Percentiles rank a stretch among this genome's conserved stretches.
Evolutionary conservation across 2,113 vertebrate species (phyloP).

Genomic region (Xiphorhynchus elegans): DNA sequence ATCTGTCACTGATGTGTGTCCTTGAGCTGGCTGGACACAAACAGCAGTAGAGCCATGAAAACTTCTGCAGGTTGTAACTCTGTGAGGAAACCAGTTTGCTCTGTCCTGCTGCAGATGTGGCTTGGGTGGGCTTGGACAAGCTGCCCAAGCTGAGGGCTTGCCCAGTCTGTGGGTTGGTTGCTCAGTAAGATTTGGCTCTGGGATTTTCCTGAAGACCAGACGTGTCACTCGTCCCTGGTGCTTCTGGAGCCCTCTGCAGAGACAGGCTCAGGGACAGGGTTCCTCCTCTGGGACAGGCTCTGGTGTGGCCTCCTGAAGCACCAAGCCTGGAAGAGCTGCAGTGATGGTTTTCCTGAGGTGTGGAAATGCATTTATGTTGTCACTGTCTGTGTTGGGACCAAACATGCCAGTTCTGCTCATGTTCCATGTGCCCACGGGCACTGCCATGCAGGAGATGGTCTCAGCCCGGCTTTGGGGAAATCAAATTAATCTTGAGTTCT

Average conservation of each 20-base stretch:
- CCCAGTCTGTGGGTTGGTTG: not conserved
- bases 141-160: not conserved
- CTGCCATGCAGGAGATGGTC: not conserved
- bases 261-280: not conserved
- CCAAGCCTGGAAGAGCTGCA: not conserved
- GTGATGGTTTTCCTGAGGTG: not conserved
- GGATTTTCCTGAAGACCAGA: not conserved
- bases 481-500: not conserved
- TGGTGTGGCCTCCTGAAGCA: not conserved
- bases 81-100: not conserved
- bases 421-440: not conserved
- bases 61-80: not conserved
- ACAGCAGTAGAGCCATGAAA: not conserved
- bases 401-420: not conserved
- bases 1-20: not conserved
- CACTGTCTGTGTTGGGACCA: not conserved
- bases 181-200: not conserved
- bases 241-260: not conserved
- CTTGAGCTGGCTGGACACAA: not conserved
- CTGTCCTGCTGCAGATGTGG: not conserved
- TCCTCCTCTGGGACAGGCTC: not conserved
- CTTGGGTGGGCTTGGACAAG: not conserved
- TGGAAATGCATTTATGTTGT: not conserved
- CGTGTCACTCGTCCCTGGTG: fast-evolving
- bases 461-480: not conserved